Conservation (phyloP, 2,797 vertebrate genomes). For the Amblyraja radiata region DNA sequence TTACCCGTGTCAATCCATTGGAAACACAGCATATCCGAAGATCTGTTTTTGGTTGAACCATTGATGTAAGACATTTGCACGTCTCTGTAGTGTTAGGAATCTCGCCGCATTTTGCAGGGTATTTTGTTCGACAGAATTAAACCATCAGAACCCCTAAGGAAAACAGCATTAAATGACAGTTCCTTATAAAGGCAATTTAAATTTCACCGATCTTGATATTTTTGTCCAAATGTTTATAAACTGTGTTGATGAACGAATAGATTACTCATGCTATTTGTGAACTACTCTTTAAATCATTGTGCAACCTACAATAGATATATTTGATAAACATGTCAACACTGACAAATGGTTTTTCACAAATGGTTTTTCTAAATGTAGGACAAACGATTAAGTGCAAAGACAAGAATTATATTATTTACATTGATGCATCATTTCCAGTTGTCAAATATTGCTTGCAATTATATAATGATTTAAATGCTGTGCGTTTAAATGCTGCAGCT, state of each 20-base stretch:
- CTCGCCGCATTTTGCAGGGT: not conserved
- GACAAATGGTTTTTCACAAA: not conserved
- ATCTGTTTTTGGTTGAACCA: not conserved
- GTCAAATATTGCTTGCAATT: not conserved
- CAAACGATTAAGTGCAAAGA: not conserved
- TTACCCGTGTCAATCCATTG: not conserved
- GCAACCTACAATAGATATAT: not conserved
- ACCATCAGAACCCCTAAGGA: not conserved
- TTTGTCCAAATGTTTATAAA: not conserved
- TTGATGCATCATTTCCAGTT: not conserved
- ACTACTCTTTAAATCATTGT: not conserved
- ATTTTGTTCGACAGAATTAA: not conserved
- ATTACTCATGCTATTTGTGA: not conserved
- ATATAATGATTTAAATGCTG: not conserved
- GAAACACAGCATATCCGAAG: not conserved
- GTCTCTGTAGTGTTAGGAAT: not conserved
- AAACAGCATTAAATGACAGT: constrained; percentile 15
- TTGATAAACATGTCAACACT: not conserved
- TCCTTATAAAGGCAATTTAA: not conserved
- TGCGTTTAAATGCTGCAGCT: not conserved
- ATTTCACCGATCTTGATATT: not conserved
- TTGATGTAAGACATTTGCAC: not conserved
- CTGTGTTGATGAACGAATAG: not conserved
- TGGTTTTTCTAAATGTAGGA: not conserved
- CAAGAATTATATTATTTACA: not conserved